Base-by-base conservation (phyloP, 2,113 vertebrate genomes). In the Peromyscus leucopus region DNA sequence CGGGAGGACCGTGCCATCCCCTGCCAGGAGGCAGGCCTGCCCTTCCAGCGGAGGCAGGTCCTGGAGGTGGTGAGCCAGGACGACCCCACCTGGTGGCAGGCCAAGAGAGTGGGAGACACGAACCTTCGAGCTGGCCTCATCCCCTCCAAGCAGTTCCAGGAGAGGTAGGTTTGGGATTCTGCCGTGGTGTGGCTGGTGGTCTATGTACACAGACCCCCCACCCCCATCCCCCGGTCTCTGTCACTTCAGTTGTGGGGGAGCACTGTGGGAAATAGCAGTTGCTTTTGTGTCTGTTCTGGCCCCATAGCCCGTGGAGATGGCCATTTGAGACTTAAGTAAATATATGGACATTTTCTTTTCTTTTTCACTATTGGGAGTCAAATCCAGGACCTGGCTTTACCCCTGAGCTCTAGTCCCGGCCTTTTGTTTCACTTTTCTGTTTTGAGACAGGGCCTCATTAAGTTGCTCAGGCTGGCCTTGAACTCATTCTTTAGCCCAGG, bases 31-130 rank as follows among this genome's bases (percentile, higher is more conserved):
- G 99, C 99, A 0, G 99, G 99, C 63, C 98, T 99, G 97, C 99
- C 99, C 0, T 99, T 99, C 91, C 98, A 99, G 48, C 98, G 98
- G 2, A 98, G 99, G 11, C 99, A 99, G 33, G 94, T 99, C 92
- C 99, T 99, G n/a, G 99, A 99, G 96, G 99, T 99, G 51, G 99
- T 99, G 2, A 99, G 99, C 98, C 99, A 99, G 80, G 99, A 99
- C 1, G 99, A 99, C 51, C 98, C 98, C 88, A 99, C 99, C 0
- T 99, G 99, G 99, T 99, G 99, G 99, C 99, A 99, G 98, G 99
- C 99, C 87, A 99, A 99, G 97, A 98, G 99, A 74, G 98, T 99
- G 6, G 99, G 99, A 15, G 99, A 99, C 91, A 99, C 99, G 74
- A 99, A 99, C 98, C 99, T 99, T 93, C 99, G 99, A 0, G 99